A percentile compares a stretch with the other conserved stretches of the same genome.
phyloP scores from a whole-genome alignment of 2,113 vertebrate genomes.

The Falcunculus frontatus region DNA sequence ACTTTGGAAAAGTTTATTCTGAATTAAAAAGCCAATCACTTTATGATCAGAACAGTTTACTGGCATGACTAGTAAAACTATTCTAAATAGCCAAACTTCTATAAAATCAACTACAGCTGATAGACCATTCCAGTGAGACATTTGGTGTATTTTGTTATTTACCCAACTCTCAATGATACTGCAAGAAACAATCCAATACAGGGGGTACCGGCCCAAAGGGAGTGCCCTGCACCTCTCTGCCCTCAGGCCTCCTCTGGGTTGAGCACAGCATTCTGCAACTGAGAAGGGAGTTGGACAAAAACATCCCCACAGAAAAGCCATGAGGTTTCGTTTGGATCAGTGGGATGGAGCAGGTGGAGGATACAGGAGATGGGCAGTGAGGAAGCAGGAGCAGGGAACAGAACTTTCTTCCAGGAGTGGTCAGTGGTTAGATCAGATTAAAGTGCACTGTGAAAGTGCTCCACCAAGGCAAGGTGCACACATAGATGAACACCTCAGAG shows the following conservation, averaged over 20 bases:
- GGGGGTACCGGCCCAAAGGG: background rate
- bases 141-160: background rate
- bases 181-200: background rate
- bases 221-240: background rate
- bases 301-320: background rate
- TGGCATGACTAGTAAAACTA: background rate
- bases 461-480: background rate
- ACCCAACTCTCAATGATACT: background rate
- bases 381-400: background rate
- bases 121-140: background rate
- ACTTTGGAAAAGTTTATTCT: background rate
- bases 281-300: background rate
- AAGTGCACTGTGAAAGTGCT: background rate
- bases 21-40: background rate
- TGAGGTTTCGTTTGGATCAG: background rate
- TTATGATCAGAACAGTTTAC: background rate
- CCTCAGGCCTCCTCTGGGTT: background rate
- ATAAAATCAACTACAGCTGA: background rate
- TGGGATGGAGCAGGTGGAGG: background rate
- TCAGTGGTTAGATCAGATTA: background rate
- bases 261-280: background rate
- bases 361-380: rapidly evolving
- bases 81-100: background rate
- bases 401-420: background rate
- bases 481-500: background rate